A percentile compares a stretch with the other conserved stretches of the same genome.
Conservation (phyloP, 2,113 vertebrate species). For the Kryptolebias marmoratus region DNA sequence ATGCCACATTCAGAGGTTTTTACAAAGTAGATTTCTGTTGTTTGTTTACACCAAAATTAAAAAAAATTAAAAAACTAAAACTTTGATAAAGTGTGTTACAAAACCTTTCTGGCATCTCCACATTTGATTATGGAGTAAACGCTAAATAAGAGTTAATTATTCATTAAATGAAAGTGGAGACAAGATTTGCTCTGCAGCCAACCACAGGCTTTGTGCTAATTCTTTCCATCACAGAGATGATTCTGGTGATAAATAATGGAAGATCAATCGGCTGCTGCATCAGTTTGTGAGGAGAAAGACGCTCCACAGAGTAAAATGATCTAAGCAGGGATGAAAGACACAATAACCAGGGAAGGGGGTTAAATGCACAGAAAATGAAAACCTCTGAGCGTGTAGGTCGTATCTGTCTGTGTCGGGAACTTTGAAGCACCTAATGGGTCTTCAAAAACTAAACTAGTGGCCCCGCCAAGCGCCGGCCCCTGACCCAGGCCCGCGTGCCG, state of each 20-base stretch:
- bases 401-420: constrained; percentile 42
- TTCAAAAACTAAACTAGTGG: constrained; percentile 35
- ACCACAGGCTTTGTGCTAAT: neutral
- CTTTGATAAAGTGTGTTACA: neutral
- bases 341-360: constrained; percentile 30
- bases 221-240: constrained; percentile 2
- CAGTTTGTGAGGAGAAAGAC: constrained; percentile 10
- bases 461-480: constrained; percentile 19
- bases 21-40: no score
- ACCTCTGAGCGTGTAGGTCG: constrained; percentile 10
- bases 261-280: constrained; percentile 5
- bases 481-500: constrained; percentile 55
- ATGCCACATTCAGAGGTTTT: no score
- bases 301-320: constrained; percentile 28
- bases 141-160: neutral
- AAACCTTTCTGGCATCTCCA: neutral
- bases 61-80: no score
- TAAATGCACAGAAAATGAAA: constrained; percentile 55
- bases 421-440: constrained; percentile 42
- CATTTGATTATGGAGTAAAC: constrained; percentile 10
- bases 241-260: constrained; percentile 51
- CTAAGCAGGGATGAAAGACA: constrained; percentile 27
- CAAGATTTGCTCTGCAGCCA: neutral
- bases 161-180: neutral
- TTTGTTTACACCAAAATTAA: no score